phyloP scores from a whole-genome alignment of 2,888 invertebrate genomes.

The Bembecia ichneumoniformis region DNA sequence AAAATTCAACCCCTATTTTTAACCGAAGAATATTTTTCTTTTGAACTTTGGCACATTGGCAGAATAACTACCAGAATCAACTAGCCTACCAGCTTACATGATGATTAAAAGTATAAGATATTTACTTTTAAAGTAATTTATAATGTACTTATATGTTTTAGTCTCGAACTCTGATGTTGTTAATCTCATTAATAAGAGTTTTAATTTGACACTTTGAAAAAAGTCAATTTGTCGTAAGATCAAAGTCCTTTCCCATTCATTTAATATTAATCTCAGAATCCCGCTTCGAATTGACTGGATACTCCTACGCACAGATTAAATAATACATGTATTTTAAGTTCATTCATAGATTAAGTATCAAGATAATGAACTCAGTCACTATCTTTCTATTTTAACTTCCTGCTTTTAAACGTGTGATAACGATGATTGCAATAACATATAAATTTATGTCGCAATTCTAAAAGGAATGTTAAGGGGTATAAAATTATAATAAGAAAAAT shows the following conservation, averaged over 20 bases:
- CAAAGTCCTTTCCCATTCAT: constrained; percentile 42
- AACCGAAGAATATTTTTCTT: too few relatives aligned
- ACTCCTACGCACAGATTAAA: constrained; percentile 37
- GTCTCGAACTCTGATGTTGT: too few relatives aligned
- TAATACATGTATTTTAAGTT: constrained; percentile 24
- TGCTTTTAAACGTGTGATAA: constrained; percentile 1
- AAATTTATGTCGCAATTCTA: background rate
- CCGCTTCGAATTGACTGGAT: constrained; percentile 35
- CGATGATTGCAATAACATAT: background rate
- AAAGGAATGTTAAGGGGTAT: background rate
- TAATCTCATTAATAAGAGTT: too few relatives aligned
- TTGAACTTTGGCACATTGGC: too few relatives aligned
- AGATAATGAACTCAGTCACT: constrained; percentile 12
- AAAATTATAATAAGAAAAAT: background rate
- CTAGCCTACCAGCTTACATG: background rate
- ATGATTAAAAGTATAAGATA: background rate
- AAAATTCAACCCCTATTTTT: too few relatives aligned
- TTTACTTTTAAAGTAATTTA: background rate
- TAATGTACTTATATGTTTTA: background rate
- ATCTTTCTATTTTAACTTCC: constrained; percentile 10
- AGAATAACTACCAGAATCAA: too few relatives aligned
- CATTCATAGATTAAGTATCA: constrained; percentile 20
- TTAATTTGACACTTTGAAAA: too few relatives aligned
- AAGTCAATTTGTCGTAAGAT: constrained; percentile 41
- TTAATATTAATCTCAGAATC: constrained; percentile 43